A percentile compares a stretch with the other conserved stretches of the same genome.
These are phyloP conservation scores for Yasuhikotakia modesta DNA, from an alignment of 2,797 vertebrate species.

Conservation along the genomic window DNA sequence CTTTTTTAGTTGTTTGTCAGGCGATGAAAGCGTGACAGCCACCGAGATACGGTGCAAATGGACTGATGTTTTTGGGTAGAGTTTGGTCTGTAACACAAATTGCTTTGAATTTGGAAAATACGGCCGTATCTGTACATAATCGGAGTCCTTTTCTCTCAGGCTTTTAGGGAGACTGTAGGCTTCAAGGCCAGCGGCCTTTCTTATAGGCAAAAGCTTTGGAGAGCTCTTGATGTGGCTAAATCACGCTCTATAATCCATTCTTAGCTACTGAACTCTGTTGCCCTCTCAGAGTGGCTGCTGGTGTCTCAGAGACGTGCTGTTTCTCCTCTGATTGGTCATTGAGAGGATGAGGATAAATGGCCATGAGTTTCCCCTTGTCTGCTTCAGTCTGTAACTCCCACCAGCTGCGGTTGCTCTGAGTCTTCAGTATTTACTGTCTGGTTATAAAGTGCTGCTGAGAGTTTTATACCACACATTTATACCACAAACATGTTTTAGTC, in stretches of 20 bases:
- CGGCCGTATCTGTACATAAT: background rate
- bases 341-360: background rate
- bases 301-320: background rate
- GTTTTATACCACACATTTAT: no score
- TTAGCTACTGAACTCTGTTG: background rate
- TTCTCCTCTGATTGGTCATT: background rate
- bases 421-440: no score
- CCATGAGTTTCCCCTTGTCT: background rate
- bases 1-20: background rate
- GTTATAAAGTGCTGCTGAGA: no score
- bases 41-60: background rate
- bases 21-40: background rate
- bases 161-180: background rate
- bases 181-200: background rate
- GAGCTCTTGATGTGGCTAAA: constrained; percentile 7
- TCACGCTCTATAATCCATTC: constrained; percentile 20
- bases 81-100: background rate
- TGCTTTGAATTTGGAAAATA: constrained; percentile 20
- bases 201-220: background rate
- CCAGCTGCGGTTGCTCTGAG: background rate
- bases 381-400: background rate
- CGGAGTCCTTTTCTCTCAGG: background rate
- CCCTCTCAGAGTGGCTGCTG: constrained; percentile 10
- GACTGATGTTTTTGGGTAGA: background rate
- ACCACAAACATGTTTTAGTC: no score